Evolutionary conservation across 2,888 invertebrate genomes (phyloP).

Genomic region (Dolichopus griseipennis): DNA sequence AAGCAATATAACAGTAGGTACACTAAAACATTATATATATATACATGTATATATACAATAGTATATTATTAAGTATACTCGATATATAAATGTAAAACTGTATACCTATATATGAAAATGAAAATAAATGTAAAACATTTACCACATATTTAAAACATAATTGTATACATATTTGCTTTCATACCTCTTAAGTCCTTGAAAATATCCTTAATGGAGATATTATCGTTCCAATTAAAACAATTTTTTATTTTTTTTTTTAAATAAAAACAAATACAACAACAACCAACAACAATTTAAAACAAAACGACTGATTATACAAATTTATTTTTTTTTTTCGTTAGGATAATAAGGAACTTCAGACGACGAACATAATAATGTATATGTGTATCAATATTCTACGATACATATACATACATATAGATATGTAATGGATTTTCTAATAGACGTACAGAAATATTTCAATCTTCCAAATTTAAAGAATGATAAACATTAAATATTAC

Average conservation of each 20-base stretch:
- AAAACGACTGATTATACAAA: neutral
- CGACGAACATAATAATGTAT: neutral
- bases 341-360: neutral
- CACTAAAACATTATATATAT: neutral
- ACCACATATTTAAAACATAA: neutral
- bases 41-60: neutral
- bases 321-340: neutral
- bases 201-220: slow-evolving; percentile 18
- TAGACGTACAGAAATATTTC: too few species aligned
- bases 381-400: too few species aligned
- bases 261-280: too few species aligned
- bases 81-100: neutral
- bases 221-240: slow-evolving; percentile 20
- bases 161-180: slow-evolving; percentile 6
- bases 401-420: neutral
- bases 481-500: too few species aligned
- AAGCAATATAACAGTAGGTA: too few species aligned
- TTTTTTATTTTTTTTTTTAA: too few species aligned
- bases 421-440: neutral
- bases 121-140: neutral
- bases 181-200: slow-evolving; percentile 3
- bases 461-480: too few species aligned
- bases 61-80: neutral
- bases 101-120: neutral
- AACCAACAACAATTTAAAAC: neutral